Evolutionary conservation across 2,888 invertebrate species (phyloP).

Genomic region (Patella ulyssiponensis): DNA sequence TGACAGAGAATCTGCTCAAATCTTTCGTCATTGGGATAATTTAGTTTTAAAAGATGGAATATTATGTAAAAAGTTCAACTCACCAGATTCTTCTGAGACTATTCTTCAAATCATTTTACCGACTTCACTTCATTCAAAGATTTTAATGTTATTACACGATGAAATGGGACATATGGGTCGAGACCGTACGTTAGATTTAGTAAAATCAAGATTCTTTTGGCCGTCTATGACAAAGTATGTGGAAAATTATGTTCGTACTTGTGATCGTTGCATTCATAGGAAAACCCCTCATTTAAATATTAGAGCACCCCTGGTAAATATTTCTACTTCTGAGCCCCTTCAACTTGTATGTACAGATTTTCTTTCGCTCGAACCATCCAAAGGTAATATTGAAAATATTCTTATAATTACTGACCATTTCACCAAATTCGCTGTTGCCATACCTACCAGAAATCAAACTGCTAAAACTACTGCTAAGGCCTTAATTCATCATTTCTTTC

Average conservation of each 20-base stretch:
- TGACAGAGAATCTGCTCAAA: background rate
- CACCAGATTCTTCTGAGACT: background rate
- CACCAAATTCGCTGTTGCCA: conserved; percentile 28
- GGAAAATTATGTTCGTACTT: background rate
- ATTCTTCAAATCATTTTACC: conserved; percentile 15
- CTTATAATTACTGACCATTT: conserved; percentile 32
- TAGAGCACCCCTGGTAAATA: conserved; percentile 19
- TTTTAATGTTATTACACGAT: conserved; percentile 15
- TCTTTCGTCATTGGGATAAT: background rate
- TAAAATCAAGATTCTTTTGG: conserved; percentile 22
- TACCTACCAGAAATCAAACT: conserved; percentile 32
- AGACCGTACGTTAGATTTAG: conserved; percentile 18
- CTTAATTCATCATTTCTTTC: conserved; percentile 31
- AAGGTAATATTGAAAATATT: conserved; percentile 21
- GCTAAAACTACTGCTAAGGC: conserved; percentile 37
- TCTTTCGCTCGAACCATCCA: conserved; percentile 27
- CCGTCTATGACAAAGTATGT: conserved; percentile 22
- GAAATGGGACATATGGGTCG: conserved; percentile 24
- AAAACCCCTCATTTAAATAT: conserved; percentile 16
- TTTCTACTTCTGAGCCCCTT: conserved; percentile 27
- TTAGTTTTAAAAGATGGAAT: background rate
- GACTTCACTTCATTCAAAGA: background rate
- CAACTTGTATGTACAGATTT: conserved; percentile 37
- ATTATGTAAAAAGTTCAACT: background rate
- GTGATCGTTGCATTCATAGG: conserved; percentile 20